These are phyloP conservation scores for Furcifer pardalis DNA, from an alignment of 2,797 vertebrate species.

Conservation along the genomic window DNA sequence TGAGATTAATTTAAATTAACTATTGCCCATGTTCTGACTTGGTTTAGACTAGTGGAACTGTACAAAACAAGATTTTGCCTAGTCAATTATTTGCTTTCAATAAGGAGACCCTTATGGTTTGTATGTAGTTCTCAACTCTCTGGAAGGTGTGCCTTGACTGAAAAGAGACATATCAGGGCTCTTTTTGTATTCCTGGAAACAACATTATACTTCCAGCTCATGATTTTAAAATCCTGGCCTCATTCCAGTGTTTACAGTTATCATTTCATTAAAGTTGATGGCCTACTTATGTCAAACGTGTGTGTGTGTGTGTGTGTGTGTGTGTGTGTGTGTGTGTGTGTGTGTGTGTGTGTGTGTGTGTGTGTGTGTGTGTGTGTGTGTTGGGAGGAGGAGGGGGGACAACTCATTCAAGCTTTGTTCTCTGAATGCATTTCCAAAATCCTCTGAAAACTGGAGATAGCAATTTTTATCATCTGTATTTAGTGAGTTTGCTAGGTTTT, in stretches of 20 bases:
- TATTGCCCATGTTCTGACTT: no score
- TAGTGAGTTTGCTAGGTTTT: conserved; percentile 11
- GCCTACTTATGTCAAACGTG: conserved; percentile 30
- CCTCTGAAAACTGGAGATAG: conserved; percentile 13
- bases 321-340: no score
- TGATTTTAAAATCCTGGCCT: conserved; percentile 1
- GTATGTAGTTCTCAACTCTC: no score
- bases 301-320: not conserved
- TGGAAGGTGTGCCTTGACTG: no score
- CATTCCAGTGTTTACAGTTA: conserved; percentile 18
- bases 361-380: no score
- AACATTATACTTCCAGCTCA: not conserved
- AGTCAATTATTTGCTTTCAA: no score
- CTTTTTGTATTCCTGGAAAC: not conserved
- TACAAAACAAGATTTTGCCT: no score
- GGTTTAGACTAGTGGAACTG: no score
- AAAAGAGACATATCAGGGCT: not conserved
- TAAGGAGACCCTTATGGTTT: no score
- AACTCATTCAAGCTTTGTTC: conserved; percentile 25
- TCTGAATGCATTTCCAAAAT: conserved; percentile 17
- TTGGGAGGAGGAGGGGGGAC: no score
- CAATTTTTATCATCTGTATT: not conserved
- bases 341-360: no score
- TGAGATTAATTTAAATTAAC: no score
- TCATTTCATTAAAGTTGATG: conserved; percentile 36